These are phyloP conservation scores for Pelosia muscerda DNA, from an alignment of 2,888 invertebrate genomes.

Conservation along the genomic window DNA sequence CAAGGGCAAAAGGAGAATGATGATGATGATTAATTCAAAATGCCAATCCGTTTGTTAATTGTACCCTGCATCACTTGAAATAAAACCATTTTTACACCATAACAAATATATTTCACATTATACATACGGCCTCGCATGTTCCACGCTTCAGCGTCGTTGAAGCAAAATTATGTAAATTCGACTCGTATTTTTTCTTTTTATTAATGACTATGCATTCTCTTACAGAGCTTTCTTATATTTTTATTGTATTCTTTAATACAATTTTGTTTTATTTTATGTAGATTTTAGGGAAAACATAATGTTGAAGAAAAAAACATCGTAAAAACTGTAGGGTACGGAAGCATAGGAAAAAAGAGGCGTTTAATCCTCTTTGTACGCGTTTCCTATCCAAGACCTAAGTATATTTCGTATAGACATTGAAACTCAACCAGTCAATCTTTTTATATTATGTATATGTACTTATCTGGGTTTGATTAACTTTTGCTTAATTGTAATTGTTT, in stretches of 20 bases:
- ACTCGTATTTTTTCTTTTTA: slow-evolving; percentile 1
- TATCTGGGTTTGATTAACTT: too few relatives aligned
- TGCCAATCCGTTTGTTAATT: background rate
- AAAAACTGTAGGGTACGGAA: too few relatives aligned
- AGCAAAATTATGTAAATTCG: background rate
- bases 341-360: too few relatives aligned
- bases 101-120: background rate
- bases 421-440: background rate
- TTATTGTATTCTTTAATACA: background rate
- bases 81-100: background rate
- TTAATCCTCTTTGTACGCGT: background rate
- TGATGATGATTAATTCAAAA: background rate
- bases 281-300: background rate
- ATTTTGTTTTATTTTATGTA: background rate
- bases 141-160: background rate
- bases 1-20: background rate
- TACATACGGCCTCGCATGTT: background rate
- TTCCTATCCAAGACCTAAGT: background rate
- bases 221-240: background rate
- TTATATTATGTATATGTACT: background rate
- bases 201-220: slow-evolving; percentile 1
- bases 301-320: too few relatives aligned
- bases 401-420: background rate
- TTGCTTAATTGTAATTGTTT: background rate
- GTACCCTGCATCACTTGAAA: background rate